phyloP scores from a whole-genome alignment of 2,113 vertebrate genomes.

The Chiloscyllium plagiosum region DNA sequence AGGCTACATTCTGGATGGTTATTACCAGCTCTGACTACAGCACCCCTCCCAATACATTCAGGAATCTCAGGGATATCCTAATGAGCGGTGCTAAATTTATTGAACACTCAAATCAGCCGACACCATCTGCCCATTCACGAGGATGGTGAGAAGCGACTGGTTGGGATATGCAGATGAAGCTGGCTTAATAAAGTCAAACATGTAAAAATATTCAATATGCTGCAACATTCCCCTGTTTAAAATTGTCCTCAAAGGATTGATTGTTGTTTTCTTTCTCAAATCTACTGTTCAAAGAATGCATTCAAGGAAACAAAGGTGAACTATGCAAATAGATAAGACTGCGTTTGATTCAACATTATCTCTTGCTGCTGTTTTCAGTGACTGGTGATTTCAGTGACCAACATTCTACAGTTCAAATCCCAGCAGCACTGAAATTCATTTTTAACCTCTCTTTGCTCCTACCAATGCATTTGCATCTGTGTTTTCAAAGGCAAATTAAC shows the following conservation, averaged over 20 bases:
- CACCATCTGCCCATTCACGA: neutral
- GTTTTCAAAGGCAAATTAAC: neutral
- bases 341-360: neutral
- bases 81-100: neutral
- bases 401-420: neutral
- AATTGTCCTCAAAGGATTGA: slow-evolving; percentile 4
- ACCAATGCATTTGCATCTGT: neutral
- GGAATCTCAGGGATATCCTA: neutral
- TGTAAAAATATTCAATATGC: neutral
- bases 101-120: neutral
- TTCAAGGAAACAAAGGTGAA: neutral
- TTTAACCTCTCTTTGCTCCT: neutral
- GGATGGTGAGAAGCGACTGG: neutral
- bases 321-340: neutral
- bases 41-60: neutral
- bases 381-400: neutral
- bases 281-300: neutral
- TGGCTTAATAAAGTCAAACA: slow-evolving; percentile 4
- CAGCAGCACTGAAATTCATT: neutral
- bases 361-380: neutral
- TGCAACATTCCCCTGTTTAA: neutral
- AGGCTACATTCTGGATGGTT: neutral
- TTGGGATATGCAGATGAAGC: neutral
- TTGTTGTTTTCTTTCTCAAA: neutral
- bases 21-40: neutral